phyloP scores from a whole-genome alignment of 2,113 vertebrate genomes.

The Atlantisia rogersi region DNA sequence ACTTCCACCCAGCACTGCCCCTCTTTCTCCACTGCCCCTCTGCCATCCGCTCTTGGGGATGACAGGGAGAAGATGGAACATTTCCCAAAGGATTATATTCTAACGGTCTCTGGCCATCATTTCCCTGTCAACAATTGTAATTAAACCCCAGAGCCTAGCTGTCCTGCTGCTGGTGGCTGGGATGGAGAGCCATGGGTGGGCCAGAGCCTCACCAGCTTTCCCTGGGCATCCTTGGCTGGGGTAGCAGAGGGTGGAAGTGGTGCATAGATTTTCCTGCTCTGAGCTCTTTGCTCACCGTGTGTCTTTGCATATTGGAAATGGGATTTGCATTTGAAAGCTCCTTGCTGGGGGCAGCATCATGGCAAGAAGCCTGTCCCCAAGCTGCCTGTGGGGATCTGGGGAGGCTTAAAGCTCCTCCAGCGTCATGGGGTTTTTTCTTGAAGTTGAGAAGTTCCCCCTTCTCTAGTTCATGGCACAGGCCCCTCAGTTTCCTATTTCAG shows the following conservation, averaged over 20 bases:
- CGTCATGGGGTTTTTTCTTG: fast-evolving
- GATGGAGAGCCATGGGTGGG: background rate
- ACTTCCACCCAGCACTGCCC: background rate
- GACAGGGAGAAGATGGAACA: background rate
- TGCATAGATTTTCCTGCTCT: background rate
- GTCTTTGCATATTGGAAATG: background rate
- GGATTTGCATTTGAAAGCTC: background rate
- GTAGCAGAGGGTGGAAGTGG: fast-evolving
- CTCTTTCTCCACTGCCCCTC: background rate
- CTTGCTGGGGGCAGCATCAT: background rate
- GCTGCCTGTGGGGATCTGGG: fast-evolving
- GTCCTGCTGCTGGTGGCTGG: background rate
- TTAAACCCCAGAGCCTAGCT: background rate
- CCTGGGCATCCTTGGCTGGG: fast-evolving
- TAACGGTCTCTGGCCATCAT: background rate
- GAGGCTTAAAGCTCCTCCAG: background rate
- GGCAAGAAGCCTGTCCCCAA: background rate
- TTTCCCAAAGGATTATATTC: constrained; percentile 5
- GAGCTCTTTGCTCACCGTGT: background rate
- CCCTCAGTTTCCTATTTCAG: background rate
- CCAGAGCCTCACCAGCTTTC: fast-evolving
- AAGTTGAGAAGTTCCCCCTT: constrained; percentile 1
- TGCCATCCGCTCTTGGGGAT: background rate
- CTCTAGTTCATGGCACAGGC: background rate
- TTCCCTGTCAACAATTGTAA: constrained; percentile 1